A percentile compares a stretch with the other conserved stretches of the same genome.
Evolutionary conservation across 2,797 vertebrate genomes (phyloP).

Genomic region (Thripadectes ignobilis): DNA sequence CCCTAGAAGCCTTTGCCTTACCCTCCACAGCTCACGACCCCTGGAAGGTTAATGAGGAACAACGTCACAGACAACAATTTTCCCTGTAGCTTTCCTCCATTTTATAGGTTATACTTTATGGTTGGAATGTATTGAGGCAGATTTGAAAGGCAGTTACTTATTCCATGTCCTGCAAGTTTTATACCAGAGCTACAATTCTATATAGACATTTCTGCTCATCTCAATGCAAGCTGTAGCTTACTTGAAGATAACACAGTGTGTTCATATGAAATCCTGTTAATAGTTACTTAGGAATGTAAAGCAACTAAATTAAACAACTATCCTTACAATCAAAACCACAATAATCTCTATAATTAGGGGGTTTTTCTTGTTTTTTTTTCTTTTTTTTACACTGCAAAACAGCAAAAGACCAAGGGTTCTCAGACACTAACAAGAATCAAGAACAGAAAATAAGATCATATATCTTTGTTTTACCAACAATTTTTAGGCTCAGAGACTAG

Average conservation of each 20-base stretch:
- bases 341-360: background rate
- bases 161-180: background rate
- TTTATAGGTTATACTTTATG: background rate
- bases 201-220: background rate
- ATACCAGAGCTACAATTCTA: background rate
- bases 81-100: background rate
- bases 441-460: constrained; percentile 12
- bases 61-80: background rate
- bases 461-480: background rate
- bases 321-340: background rate
- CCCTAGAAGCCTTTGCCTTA: background rate
- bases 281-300: constrained; percentile 35
- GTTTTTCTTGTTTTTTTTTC: too few relatives aligned
- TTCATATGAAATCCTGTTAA: constrained; percentile 28
- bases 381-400: background rate
- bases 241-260: background rate
- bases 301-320: constrained; percentile 27
- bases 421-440: background rate
- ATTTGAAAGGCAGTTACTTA: background rate
- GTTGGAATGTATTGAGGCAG: background rate
- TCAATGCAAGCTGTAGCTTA: background rate
- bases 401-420: background rate
- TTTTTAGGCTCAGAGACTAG: constrained; percentile 2
- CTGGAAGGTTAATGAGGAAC: background rate
- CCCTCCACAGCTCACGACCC: background rate